Percentiles rank a stretch among this genome's conserved stretches.
Conservation (phyloP, 2,888 invertebrate genomes). For the Temnothorax unifasciatus region DNA sequence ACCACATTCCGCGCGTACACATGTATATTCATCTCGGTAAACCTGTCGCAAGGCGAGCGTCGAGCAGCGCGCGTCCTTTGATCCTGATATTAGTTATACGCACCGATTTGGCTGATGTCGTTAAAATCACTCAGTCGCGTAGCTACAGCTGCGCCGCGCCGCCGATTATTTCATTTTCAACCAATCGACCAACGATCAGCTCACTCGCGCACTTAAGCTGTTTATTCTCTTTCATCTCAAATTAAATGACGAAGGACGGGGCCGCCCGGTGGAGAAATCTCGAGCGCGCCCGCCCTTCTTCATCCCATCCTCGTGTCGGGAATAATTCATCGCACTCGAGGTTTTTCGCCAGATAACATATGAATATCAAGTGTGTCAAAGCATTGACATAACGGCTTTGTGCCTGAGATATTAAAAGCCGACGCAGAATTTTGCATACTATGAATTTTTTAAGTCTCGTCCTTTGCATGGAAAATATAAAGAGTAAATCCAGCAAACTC, state of each 20-base stretch:
- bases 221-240: conserved; percentile 15
- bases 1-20: background rate
- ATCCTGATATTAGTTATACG: conserved; percentile 79
- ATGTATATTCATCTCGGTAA: conserved; percentile 36
- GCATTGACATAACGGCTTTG: conserved; percentile 55
- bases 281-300: conserved; percentile 1
- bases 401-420: conserved; percentile 45
- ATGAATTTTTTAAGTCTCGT: conserved; percentile 56
- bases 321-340: conserved; percentile 51
- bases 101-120: conserved; percentile 61
- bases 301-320: background rate
- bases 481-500: conserved; percentile 45
- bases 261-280: conserved; percentile 6
- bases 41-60: conserved; percentile 61
- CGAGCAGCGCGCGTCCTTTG: conserved; percentile 72
- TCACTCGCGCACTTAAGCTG: background rate
- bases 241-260: conserved; percentile 31
- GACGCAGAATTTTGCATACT: conserved; percentile 50
- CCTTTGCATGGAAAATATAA: conserved; percentile 40
- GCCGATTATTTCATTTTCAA: conserved; percentile 46
- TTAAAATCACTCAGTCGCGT: conserved; percentile 50
- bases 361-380: conserved; percentile 55
- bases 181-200: background rate
- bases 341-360: conserved; percentile 52
- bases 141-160: background rate